Percentiles rank a stretch among this genome's conserved stretches.
These are phyloP conservation scores for Drosophila pseudotalamancana DNA, from an alignment of 2,888 invertebrate genomes.

Conservation along the genomic window DNA sequence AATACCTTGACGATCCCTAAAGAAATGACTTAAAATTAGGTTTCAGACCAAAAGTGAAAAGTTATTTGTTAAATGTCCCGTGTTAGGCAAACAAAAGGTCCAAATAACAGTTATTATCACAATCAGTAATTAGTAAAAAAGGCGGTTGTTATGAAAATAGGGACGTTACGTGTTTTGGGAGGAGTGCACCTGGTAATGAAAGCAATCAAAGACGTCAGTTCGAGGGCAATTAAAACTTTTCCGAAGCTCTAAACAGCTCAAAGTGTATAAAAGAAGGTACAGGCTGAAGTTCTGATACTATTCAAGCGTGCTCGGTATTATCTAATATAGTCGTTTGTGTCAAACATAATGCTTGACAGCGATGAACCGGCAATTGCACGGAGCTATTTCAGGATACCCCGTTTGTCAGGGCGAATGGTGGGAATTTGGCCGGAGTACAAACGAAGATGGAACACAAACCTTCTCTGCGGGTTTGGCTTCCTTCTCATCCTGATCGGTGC, in stretches of 20 bases:
- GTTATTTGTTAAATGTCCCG: constrained; percentile 52
- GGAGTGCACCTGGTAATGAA: not conserved
- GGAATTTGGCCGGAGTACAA: constrained; percentile 80
- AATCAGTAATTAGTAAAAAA: constrained; percentile 32
- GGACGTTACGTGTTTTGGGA: not conserved
- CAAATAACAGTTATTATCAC: constrained; percentile 27
- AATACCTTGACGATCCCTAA: too few relatives aligned
- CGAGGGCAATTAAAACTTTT: constrained; percentile 67
- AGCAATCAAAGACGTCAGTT: not conserved
- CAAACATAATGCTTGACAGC: constrained; percentile 25
- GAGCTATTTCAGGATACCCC: constrained; percentile 76
- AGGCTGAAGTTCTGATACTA: not conserved
- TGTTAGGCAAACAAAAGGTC: constrained; percentile 14
- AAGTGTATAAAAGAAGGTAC: constrained; percentile 51
- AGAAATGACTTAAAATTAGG: not conserved
- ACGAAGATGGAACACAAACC: constrained; percentile 44
- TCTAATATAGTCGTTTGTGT: not conserved
- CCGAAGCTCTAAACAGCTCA: not conserved
- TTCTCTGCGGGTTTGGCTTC: constrained; percentile 65
- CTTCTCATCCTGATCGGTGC: constrained; percentile 73
- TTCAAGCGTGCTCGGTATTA: constrained; percentile 1
- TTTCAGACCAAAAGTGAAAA: constrained; percentile 19
- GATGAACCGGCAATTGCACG: constrained; percentile 50
- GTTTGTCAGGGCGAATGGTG: constrained; percentile 64
- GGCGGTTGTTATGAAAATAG: constrained; percentile 22